Evolutionary conservation across 1,140 invertebrate genomes (phyloP).

Genomic region (Drosophila kurseongensis): DNA sequence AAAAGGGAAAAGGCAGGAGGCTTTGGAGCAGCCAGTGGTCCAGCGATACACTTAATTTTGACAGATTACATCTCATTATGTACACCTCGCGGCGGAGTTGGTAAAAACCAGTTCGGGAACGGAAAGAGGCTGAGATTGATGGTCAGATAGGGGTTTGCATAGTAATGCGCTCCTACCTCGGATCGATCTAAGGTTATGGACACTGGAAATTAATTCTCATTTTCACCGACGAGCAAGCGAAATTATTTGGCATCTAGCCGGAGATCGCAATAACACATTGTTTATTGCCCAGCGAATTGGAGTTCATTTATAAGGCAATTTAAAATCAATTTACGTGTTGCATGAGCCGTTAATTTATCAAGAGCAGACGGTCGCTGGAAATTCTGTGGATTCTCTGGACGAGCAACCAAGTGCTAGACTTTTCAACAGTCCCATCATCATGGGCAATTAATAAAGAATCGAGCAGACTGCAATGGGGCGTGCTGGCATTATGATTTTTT

Average conservation of each 20-base stretch:
- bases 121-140: constrained; percentile 62
- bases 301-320: constrained; percentile 82
- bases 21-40: constrained; percentile 34
- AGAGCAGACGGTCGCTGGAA: constrained; percentile 32
- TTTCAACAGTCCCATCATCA: constrained; percentile 81
- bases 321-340: constrained; percentile 82
- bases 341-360: constrained; percentile 82
- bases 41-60: constrained; percentile 79
- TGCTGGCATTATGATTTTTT: constrained; percentile 80
- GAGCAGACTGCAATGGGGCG: constrained; percentile 54
- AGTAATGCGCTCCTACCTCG: constrained; percentile 44
- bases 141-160: constrained; percentile 71
- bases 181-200: constrained; percentile 61
- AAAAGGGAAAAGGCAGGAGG: constrained; percentile 12
- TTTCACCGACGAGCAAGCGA: constrained; percentile 12
- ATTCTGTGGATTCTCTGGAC: background rate
- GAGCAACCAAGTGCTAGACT: constrained; percentile 38
- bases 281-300: constrained; percentile 70
- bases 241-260: constrained; percentile 47
- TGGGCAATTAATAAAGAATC: constrained; percentile 78
- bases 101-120: constrained; percentile 57
- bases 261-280: constrained; percentile 49
- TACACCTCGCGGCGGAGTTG: constrained; percentile 64
- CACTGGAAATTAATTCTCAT: constrained; percentile 70
- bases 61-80: constrained; percentile 83